Base-by-base conservation (phyloP, 2,888 invertebrate genomes). In the Xestia ashworthii region DNA sequence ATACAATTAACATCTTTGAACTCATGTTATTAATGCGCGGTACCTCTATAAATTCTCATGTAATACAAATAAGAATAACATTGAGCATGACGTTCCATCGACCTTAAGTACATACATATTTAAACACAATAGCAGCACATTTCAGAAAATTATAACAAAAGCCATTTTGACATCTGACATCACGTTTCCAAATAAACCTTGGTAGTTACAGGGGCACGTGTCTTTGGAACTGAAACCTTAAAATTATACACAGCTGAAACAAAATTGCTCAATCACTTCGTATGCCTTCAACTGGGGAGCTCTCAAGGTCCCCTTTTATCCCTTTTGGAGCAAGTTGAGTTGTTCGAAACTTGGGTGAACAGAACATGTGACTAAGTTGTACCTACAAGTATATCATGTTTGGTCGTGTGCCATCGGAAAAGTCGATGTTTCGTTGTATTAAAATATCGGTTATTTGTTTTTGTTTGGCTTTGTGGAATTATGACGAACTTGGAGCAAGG, bases 291-390 rank as follows among this genome's bases (percentile, higher is more conserved):
- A 66, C 55, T 66, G 32, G 66, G 70, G 66, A 76, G 60, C 69
- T 75, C 69, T 66, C 78, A 80, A 82, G 81, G 80, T 41, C 32
- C 66, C 68, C 74, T 75, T 82, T 82, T 76, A 85, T 75, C 74
- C 79, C 69, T 78, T 72, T 85, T 71, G 58, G 67, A 71, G 55
- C 32, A 79, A 86, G 74, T 81, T 81, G 19, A 48, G 75, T 62
- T 74, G 76, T 76, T 78, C 58, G 38, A 81, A 85, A 87, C 76
- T 83, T 86, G 67, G n/a, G 58, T 69, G 62, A 76, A 81, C 78
- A 80, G 62, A 76, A 81, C 78, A 80, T 85, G 74, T 81, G 66
- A 80, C 55, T 70, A 69, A 71, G 65, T 74, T 71, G 12, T 64
- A 68, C 50, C 8, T 66, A 71, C 65, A 80, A 79, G 64, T 78